Evolutionary conservation across 1,140 invertebrate species (phyloP).

Genomic region (Calycopis cecrops): DNA sequence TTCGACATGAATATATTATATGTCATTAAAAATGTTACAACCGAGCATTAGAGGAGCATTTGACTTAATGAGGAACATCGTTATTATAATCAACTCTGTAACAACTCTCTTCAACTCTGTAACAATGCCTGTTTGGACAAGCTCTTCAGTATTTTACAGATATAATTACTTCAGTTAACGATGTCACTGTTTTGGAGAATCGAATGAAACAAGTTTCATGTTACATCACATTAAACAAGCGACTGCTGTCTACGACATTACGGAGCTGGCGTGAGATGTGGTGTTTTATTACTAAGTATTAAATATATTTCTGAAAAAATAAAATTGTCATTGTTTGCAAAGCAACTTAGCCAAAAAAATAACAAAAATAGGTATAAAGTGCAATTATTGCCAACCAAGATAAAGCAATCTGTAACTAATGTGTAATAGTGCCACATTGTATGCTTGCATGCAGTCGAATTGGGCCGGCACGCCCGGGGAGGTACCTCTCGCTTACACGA

Average conservation of each 20-base stretch:
- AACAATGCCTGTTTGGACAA: constrained; percentile 27
- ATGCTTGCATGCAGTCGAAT: too few species aligned
- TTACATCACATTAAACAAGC: too few species aligned
- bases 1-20: background rate
- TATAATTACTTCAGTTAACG: constrained; percentile 30
- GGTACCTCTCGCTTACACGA: too few species aligned
- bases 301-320: too few species aligned
- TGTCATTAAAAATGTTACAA: background rate
- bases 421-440: too few species aligned
- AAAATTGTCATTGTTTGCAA: too few species aligned
- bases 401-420: too few species aligned
- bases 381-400: too few species aligned
- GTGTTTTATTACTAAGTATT: too few species aligned
- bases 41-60: constrained; percentile 8
- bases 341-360: too few species aligned
- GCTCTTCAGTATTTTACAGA: constrained; percentile 22
- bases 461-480: too few species aligned
- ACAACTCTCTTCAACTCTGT: constrained; percentile 25
- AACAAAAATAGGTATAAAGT: too few species aligned
- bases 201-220: background rate
- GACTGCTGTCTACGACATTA: background rate
- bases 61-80: constrained; percentile 25
- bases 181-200: constrained; percentile 24
- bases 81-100: constrained; percentile 29
- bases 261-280: background rate